A percentile compares a stretch with the other conserved stretches of the same genome.
phyloP scores from a whole-genome alignment of 1,140 invertebrate species.

The Drosophila arizonae region DNA sequence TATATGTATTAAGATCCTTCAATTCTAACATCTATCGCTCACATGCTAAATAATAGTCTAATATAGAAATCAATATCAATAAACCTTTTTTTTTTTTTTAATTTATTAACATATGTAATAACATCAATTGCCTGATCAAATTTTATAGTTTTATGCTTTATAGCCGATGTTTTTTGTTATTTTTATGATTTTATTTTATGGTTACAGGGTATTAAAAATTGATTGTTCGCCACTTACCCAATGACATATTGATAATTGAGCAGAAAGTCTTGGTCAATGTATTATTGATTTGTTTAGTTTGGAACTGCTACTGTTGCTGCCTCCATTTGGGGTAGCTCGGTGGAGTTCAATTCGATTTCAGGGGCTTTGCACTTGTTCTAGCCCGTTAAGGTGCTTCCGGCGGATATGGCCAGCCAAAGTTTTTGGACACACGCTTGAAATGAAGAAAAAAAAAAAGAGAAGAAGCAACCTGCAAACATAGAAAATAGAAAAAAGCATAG shows the following conservation, averaged over 20 bases:
- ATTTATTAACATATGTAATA: not conserved
- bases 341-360: slow-evolving; percentile 7
- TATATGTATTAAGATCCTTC: too few relatives aligned
- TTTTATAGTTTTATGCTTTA: not conserved
- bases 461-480: slow-evolving; percentile 60
- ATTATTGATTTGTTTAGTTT: slow-evolving; percentile 21
- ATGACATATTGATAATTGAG: slow-evolving; percentile 53
- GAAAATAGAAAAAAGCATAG: slow-evolving; percentile 61
- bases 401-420: slow-evolving; percentile 68
- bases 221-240: slow-evolving; percentile 54
- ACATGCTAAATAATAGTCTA: too few relatives aligned
- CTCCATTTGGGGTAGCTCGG: not conserved
- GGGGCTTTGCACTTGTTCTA: slow-evolving; percentile 73
- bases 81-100: too few relatives aligned
- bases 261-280: slow-evolving; percentile 15
- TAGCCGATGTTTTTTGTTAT: not conserved
- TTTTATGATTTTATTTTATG: slow-evolving; percentile 3
- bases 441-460: not conserved
- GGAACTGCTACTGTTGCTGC: not conserved
- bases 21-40: too few relatives aligned
- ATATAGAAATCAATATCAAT: too few relatives aligned
- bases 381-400: slow-evolving; percentile 71
- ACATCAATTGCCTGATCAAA: not conserved
- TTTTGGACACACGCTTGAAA: slow-evolving; percentile 54
- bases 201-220: slow-evolving; percentile 30